A percentile compares a stretch with the other conserved stretches of the same genome.
Conservation (phyloP, 2,797 vertebrate genomes). For the Crax fasciolata region DNA sequence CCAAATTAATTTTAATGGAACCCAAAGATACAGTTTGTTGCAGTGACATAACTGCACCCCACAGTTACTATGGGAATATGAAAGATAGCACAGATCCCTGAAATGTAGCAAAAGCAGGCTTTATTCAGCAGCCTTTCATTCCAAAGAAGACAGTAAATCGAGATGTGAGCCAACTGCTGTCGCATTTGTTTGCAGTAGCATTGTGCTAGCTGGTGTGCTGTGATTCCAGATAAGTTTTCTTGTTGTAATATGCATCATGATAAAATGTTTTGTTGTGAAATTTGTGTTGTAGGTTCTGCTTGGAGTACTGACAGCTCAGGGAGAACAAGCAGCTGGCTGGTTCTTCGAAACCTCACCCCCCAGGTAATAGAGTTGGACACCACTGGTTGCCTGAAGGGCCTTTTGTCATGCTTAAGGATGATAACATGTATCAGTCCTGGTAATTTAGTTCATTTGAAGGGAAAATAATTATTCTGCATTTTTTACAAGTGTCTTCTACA, state of each 20-base stretch:
- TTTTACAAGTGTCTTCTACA: not conserved
- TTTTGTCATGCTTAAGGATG: not conserved
- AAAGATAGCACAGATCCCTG: not conserved
- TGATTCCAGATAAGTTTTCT: not conserved
- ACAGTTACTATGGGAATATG: not conserved
- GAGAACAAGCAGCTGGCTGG: constrained; percentile 98
- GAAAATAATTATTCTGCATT: constrained; percentile 1
- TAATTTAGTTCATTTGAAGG: not conserved
- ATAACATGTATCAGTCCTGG: not conserved
- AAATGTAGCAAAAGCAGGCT: not conserved
- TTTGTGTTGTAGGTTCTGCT: constrained; percentile 86
- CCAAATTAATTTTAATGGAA: not conserved
- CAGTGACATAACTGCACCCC: not conserved
- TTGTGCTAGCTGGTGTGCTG: not conserved
- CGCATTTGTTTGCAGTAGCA: constrained; percentile 2
- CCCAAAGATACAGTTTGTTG: not conserved
- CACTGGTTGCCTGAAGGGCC: not conserved
- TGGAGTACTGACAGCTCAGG: constrained; percentile 98
- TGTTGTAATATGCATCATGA: not conserved
- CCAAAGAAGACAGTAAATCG: not conserved
- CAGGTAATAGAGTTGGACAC: constrained; percentile 82
- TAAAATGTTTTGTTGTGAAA: not conserved
- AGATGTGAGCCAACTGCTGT: not conserved
- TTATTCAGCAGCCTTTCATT: not conserved
- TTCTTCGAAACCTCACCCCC: constrained; percentile 97